These are phyloP conservation scores for Coptotermes formosanus DNA, from an alignment of 1,140 invertebrate genomes.

Conservation along the genomic window DNA sequence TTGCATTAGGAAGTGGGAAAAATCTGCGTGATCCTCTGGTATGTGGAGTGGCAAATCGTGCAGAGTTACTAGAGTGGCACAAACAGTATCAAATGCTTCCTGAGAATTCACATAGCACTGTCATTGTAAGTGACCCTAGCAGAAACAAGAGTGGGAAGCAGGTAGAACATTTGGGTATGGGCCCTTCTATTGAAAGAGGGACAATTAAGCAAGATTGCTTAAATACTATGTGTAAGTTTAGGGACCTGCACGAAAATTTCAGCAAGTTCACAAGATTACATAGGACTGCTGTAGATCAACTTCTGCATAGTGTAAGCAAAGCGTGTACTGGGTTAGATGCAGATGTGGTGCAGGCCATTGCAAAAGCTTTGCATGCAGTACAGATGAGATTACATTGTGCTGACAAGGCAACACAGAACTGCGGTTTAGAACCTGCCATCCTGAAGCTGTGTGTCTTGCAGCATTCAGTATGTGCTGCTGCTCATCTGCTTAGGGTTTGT, in stretches of 20 bases:
- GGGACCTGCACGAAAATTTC: no score
- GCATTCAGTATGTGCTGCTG: constrained; percentile 21
- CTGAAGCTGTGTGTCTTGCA: constrained; percentile 20
- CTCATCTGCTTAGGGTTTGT: constrained; percentile 7
- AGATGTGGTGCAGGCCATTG: not conserved
- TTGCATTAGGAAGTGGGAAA: not conserved
- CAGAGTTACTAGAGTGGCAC: constrained; percentile 20
- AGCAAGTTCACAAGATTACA: no score
- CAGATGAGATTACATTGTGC: not conserved
- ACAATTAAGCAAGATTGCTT: no score
- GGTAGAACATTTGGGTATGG: no score
- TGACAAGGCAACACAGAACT: not conserved
- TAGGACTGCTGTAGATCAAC: no score
- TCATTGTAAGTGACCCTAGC: no score
- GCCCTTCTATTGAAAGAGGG: no score
- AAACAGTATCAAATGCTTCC: not conserved
- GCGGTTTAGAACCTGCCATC: not conserved
- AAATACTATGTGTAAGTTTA: no score
- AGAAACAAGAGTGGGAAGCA: no score
- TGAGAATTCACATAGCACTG: no score
- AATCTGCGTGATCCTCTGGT: not conserved
- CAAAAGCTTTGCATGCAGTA: not conserved
- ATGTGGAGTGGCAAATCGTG: constrained; percentile 1
- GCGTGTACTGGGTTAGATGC: constrained; percentile 8
- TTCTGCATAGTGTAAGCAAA: not conserved